Percentiles rank a stretch among this genome's conserved stretches.
These are phyloP conservation scores for Atethmia centrago DNA, from an alignment of 2,888 invertebrate genomes.

Conservation along the genomic window DNA sequence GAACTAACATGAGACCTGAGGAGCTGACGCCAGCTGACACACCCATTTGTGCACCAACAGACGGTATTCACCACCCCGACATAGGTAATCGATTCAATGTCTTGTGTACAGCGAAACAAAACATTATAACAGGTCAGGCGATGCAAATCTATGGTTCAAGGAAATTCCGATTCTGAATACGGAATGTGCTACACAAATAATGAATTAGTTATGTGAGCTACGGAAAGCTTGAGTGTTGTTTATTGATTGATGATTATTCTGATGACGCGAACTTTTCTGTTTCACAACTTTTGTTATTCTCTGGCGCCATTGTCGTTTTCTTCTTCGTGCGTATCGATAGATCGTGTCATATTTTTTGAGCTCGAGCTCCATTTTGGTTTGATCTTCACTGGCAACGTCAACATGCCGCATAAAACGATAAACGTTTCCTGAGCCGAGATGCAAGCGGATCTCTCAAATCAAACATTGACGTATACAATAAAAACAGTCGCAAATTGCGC, in stretches of 20 bases:
- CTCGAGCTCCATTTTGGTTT: not conserved
- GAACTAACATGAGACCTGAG: slow-evolving; percentile 36
- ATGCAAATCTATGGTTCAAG: slow-evolving; percentile 21
- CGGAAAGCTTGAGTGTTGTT: not conserved
- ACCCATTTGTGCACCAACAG: slow-evolving; percentile 31
- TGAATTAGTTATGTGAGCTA: slow-evolving; percentile 4
- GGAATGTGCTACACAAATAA: slow-evolving; percentile 15
- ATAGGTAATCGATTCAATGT: slow-evolving; percentile 45
- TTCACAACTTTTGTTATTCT: not conserved
- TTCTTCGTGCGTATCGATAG: not conserved
- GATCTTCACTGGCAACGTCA: not conserved
- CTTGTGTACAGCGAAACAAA: slow-evolving; percentile 29
- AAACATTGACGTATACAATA: slow-evolving; percentile 61
- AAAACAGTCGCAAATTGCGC: slow-evolving; percentile 54
- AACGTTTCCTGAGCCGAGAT: slow-evolving; percentile 42
- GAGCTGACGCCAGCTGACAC: slow-evolving; percentile 32
- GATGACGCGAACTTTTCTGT: not conserved
- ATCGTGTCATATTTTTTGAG: not conserved
- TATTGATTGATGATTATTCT: not conserved
- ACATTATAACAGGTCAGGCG: slow-evolving; percentile 49
- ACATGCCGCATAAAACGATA: slow-evolving; percentile 26
- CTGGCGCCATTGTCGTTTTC: not conserved
- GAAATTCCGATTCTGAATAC: slow-evolving; percentile 1
- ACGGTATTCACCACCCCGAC: not conserved
- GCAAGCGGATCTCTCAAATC: slow-evolving; percentile 58